Percentiles rank a stretch among this genome's conserved stretches.
Conservation (phyloP, 2,113 vertebrate species). For the Amphiprion percula region DNA sequence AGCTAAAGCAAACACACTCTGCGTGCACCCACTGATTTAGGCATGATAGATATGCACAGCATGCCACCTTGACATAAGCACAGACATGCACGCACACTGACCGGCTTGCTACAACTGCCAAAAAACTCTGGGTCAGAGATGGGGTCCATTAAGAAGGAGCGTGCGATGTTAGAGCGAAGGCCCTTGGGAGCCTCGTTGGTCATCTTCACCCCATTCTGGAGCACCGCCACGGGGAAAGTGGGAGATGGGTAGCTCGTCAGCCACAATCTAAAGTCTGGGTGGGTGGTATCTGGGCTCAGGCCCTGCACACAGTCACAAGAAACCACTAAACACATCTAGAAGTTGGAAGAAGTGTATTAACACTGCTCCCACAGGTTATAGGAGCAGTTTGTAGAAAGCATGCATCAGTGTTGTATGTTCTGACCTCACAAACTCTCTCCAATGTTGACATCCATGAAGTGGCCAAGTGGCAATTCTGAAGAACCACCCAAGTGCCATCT, state of each 20-base stretch:
- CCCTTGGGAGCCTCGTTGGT: conserved; percentile 94
- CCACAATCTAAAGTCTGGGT: conserved; percentile 93
- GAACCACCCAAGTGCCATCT: conserved; percentile 92
- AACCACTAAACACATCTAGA: background rate
- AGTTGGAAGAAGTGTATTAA: background rate
- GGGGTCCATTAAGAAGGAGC: conserved; percentile 91
- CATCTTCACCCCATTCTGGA: conserved; percentile 95
- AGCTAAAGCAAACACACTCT: conserved; percentile 41
- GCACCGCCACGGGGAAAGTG: conserved; percentile 90
- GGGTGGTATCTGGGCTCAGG: conserved; percentile 88
- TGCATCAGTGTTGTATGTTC: background rate
- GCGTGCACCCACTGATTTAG: conserved; percentile 28
- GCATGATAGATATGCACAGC: conserved; percentile 16
- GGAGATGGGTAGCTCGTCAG: conserved; percentile 92
- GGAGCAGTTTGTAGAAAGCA: background rate
- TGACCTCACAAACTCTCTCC: conserved; percentile 92
- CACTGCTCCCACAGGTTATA: background rate
- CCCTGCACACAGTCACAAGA: conserved; percentile 79
- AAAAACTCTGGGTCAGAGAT: conserved; percentile 90
- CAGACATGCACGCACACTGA: conserved; percentile 70
- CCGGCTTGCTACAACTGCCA: conserved; percentile 87
- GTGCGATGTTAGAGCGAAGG: conserved; percentile 88
- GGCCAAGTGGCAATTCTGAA: conserved; percentile 94
- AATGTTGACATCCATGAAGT: conserved; percentile 93
- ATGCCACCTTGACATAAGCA: background rate